Conservation (phyloP, 2,888 invertebrate species). For the Drosophila demipolita region DNA sequence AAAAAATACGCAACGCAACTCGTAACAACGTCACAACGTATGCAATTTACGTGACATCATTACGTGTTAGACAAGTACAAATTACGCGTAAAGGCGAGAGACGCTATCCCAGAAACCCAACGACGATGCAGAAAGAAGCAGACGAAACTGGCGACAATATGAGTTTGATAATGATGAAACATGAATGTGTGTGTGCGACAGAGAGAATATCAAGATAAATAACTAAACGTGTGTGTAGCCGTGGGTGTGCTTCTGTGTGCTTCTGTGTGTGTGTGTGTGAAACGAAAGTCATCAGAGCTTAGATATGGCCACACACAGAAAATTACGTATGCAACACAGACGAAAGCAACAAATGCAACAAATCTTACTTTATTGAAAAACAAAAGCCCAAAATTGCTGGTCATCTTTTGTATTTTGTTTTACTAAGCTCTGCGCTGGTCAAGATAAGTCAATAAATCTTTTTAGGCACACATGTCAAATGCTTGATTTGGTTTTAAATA, state of each 20-base stretch:
- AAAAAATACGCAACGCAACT: conserved; percentile 64
- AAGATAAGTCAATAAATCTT: background rate
- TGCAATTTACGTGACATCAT: conserved; percentile 83
- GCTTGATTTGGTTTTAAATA: conserved; percentile 68
- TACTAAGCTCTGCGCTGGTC: conserved; percentile 45
- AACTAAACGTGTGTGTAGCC: conserved; percentile 53
- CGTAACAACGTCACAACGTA: conserved; percentile 71
- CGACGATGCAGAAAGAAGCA: conserved; percentile 23
- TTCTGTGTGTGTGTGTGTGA: conserved; percentile 52
- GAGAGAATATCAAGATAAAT: conserved; percentile 72
- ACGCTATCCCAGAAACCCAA: conserved; percentile 5
- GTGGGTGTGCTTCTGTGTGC: conserved; percentile 20
- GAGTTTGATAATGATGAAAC: conserved; percentile 81
- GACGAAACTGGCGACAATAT: conserved; percentile 71
- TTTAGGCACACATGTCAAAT: conserved; percentile 26
- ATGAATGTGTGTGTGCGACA: conserved; percentile 52
- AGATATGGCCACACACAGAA: conserved; percentile 56
- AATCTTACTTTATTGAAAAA: conserved; percentile 17
- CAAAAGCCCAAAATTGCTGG: conserved; percentile 3
- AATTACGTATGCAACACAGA: conserved; percentile 67
- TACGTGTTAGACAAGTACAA: conserved; percentile 82
- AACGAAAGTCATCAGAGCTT: conserved; percentile 74
- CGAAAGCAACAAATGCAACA: conserved; percentile 56
- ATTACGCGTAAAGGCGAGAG: conserved; percentile 66
- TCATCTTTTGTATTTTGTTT: conserved; percentile 20